Percentiles rank a stretch among this genome's conserved stretches.
Conservation (phyloP, 2,797 vertebrate species). For the Kryptopterus vitreolus region DNA sequence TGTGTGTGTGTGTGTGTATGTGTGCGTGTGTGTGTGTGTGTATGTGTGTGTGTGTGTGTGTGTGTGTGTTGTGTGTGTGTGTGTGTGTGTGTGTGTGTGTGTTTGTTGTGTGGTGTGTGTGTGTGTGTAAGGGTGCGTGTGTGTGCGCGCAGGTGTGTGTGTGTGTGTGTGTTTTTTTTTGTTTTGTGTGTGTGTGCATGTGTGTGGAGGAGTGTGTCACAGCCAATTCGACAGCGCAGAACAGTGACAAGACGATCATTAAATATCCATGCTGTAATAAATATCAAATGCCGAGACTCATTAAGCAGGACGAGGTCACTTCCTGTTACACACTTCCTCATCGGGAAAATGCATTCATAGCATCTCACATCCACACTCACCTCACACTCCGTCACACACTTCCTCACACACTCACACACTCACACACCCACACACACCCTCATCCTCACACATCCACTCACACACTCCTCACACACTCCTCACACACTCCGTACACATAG, state of each 20-base stretch:
- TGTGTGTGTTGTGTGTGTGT: not conserved
- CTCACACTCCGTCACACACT: no score
- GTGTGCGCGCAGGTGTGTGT: not conserved
- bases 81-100: not conserved
- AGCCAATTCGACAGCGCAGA: not conserved
- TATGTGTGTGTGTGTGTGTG: not conserved
- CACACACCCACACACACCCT: no score
- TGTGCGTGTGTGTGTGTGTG: no score
- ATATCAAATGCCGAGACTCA: not conserved
- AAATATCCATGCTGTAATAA: conserved; percentile 19
- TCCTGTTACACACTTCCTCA: not conserved
- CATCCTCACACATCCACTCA: no score
- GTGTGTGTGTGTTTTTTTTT: not conserved
- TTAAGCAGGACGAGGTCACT: not conserved
- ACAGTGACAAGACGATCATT: not conserved
- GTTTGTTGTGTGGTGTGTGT: no score
- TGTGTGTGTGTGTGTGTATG: conserved; percentile 4
- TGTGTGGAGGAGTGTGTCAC: not conserved
- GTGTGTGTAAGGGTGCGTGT: not conserved
- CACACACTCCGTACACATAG: no score
- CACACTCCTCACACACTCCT: no score
- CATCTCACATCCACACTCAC: no score
- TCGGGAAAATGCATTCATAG: no score
- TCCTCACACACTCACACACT: no score
- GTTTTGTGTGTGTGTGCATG: no score